phyloP scores from a whole-genome alignment of 2,113 vertebrate genomes.

The Pedetes capensis region DNA sequence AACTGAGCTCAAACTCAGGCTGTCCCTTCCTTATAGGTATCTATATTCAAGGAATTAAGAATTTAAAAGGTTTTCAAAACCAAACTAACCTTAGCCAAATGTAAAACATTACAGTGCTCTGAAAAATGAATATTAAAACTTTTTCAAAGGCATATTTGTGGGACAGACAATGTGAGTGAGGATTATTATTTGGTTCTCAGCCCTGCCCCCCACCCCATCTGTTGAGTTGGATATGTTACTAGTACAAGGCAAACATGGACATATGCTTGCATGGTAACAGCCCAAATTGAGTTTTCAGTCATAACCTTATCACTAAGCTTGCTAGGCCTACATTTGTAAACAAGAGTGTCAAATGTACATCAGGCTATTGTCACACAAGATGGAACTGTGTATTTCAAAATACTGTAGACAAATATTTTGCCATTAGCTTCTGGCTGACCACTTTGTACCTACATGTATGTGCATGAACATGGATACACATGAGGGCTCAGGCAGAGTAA shows the following conservation, averaged over 20 bases:
- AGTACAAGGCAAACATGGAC: background rate
- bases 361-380: background rate
- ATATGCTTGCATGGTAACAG: background rate
- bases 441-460: background rate
- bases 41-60: background rate
- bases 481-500: background rate
- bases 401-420: background rate
- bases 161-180: background rate
- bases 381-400: background rate
- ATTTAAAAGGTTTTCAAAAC: background rate
- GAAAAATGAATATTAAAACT: background rate
- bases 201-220: background rate
- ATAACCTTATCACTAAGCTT: background rate
- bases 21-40: background rate
- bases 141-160: background rate
- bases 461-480: background rate
- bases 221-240: background rate
- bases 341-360: background rate
- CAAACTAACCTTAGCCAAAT: background rate
- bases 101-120: background rate
- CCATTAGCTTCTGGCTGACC: conserved; percentile 15
- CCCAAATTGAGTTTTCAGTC: conserved; percentile 9
- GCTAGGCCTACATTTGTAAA: conserved; percentile 5
- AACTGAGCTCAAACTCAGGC: no score
- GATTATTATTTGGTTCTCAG: background rate